Conservation (phyloP, 2,797 vertebrate species). For the Rhincodon typus region DNA sequence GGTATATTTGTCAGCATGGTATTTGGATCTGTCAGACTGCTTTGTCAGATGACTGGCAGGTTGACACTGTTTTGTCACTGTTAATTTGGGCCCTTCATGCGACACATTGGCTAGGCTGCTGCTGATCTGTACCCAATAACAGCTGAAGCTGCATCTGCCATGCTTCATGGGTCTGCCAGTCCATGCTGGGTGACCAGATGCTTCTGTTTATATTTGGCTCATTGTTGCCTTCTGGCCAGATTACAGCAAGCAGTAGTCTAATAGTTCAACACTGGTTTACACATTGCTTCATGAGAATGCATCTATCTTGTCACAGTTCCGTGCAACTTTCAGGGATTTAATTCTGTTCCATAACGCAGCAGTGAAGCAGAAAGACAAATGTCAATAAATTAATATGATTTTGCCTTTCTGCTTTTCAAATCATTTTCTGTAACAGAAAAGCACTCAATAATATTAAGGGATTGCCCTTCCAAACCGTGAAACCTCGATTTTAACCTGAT, state of each 20-base stretch:
- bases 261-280: constrained; percentile 48
- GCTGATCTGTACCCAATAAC: constrained; percentile 56
- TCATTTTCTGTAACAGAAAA: not conserved
- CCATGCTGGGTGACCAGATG: constrained; percentile 69
- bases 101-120: constrained; percentile 58
- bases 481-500: not conserved
- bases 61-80: constrained; percentile 64
- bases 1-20: not conserved
- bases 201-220: constrained; percentile 58
- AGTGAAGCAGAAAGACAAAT: not conserved
- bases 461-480: not conserved
- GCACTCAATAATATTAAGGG: not conserved
- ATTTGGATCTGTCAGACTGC: constrained; percentile 48
- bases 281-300: constrained; percentile 45
- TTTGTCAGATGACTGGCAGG: constrained; percentile 57
- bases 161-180: constrained; percentile 51
- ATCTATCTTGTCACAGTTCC: not conserved
- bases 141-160: constrained; percentile 69
- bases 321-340: not conserved
- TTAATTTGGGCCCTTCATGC: constrained; percentile 53
- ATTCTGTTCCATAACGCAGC: not conserved
- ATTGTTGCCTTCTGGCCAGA: constrained; percentile 54
- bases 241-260: constrained; percentile 46
- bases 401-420: not conserved
- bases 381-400: not conserved